Conservation (phyloP, 2,797 vertebrate species). For the Nyctibius grandis region DNA sequence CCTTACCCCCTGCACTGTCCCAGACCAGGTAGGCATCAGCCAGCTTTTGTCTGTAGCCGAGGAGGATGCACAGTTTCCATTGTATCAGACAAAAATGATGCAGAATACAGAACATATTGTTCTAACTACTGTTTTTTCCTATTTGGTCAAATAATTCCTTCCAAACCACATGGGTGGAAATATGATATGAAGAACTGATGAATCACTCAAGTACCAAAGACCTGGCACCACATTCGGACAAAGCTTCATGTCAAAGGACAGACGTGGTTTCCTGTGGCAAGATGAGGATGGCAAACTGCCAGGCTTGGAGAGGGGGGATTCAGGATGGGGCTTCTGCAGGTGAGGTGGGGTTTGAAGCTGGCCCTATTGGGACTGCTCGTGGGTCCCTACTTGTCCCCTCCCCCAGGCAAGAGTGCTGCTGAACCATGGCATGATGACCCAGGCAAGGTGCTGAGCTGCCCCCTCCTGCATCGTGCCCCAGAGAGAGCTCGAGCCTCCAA, state of each 20-base stretch:
- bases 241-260: not conserved
- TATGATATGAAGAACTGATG: not conserved
- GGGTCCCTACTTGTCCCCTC: not conserved
- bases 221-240: fast-evolving
- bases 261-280: not conserved
- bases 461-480: not conserved
- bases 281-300: not conserved
- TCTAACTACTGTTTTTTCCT: not conserved
- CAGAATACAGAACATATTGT: not conserved
- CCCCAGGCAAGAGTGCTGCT: not conserved
- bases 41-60: not conserved
- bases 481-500: not conserved
- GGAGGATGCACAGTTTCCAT: not conserved
- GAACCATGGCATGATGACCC: fast-evolving
- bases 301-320: not conserved
- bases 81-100: not conserved
- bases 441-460: not conserved
- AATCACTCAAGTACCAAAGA: not conserved
- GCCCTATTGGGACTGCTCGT: fast-evolving
- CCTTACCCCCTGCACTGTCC: not conserved
- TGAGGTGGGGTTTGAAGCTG: not conserved
- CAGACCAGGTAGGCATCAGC: not conserved
- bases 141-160: not conserved
- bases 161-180: not conserved
- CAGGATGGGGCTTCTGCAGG: not conserved